These are phyloP conservation scores for Brachypalpus laphriformis DNA, from an alignment of 2,888 invertebrate species.

Conservation along the genomic window DNA sequence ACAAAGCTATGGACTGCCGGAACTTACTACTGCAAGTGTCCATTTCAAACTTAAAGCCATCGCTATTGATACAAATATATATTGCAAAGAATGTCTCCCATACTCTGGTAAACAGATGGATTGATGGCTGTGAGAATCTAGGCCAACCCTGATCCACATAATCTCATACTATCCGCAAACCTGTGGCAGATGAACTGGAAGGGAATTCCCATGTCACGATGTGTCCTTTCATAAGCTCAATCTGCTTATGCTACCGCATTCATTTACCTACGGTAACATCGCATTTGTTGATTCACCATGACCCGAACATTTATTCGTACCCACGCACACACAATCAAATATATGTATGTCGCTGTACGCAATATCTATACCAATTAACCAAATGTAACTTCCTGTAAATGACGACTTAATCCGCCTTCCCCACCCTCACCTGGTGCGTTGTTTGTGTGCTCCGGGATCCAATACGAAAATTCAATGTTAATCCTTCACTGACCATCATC, in stretches of 20 bases:
- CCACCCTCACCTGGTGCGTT: background rate
- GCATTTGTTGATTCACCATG: slow-evolving; percentile 37
- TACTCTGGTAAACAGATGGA: no score
- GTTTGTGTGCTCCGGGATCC: slow-evolving; percentile 6
- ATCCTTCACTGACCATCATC: slow-evolving; percentile 51
- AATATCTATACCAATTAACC: slow-evolving; percentile 58
- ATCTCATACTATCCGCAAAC: background rate
- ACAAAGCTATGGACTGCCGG: no score
- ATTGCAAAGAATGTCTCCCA: no score
- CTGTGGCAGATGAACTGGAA: slow-evolving; percentile 1
- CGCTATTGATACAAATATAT: no score
- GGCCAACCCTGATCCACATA: background rate
- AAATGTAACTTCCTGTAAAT: slow-evolving; percentile 59
- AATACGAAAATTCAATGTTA: slow-evolving; percentile 27
- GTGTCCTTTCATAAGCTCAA: background rate
- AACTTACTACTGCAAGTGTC: no score
- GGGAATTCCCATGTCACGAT: background rate
- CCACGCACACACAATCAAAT: background rate
- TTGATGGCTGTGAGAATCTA: background rate
- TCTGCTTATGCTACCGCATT: background rate
- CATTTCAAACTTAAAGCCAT: no score
- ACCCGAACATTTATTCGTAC: slow-evolving; percentile 19
- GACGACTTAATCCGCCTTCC: slow-evolving; percentile 43
- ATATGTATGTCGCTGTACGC: background rate
- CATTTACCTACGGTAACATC: background rate